Conservation (phyloP, 2,888 invertebrate genomes). For the Campoplex nolae region DNA sequence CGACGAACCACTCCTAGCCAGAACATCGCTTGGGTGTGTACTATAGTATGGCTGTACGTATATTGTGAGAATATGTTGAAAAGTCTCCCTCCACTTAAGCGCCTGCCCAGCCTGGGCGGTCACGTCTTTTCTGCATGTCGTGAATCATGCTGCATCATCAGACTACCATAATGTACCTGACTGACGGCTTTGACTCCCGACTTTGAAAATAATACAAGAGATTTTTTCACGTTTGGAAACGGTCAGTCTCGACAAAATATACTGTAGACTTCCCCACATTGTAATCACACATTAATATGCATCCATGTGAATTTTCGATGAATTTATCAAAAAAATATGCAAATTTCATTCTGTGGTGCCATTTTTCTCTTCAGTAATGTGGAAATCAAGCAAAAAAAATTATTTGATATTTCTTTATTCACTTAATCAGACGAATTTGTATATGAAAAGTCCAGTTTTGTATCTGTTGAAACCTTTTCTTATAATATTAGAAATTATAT, state of each 20-base stretch:
- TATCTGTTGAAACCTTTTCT: too few relatives aligned
- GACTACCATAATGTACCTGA: slow-evolving; percentile 5
- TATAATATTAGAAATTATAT: too few relatives aligned
- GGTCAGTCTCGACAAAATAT: background rate
- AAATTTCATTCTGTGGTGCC: background rate
- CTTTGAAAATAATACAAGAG: background rate
- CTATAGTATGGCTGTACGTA: slow-evolving; percentile 24
- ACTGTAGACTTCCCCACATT: background rate
- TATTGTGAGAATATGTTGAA: slow-evolving; percentile 33
- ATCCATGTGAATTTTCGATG: background rate
- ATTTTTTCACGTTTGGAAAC: slow-evolving; percentile 7
- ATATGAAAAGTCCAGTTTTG: too few relatives aligned
- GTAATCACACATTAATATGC: background rate
- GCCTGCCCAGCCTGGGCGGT: slow-evolving; percentile 10
- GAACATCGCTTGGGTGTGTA: slow-evolving; percentile 30
- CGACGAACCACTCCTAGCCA: slow-evolving; percentile 75
- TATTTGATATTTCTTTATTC: background rate
- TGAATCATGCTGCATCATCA: slow-evolving; percentile 22
- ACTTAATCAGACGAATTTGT: too few relatives aligned
- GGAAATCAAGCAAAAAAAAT: background rate
- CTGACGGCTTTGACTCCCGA: background rate
- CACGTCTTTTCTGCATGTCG: slow-evolving; percentile 50
- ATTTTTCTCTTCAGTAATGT: background rate
- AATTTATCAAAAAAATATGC: background rate
- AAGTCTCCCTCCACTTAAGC: slow-evolving; percentile 40